Conservation (phyloP, 2,797 vertebrate species). For the Peromyscus aztecus region DNA sequence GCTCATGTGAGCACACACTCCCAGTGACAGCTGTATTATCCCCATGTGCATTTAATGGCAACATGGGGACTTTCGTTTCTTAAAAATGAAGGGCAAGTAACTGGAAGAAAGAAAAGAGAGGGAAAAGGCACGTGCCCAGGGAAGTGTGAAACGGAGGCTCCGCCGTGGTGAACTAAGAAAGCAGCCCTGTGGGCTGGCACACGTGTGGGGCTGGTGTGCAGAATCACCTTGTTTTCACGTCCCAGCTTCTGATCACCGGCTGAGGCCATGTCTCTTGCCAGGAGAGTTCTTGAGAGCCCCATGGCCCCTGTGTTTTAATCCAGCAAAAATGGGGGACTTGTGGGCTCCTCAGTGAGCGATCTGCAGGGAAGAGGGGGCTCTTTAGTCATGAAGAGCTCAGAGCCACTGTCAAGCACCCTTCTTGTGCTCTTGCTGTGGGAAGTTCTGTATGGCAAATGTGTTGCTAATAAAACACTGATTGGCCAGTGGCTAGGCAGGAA, state of each 20-base stretch:
- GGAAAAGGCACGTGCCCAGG: not conserved
- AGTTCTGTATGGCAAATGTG: too few relatives aligned
- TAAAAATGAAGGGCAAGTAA: slow-evolving; percentile 1
- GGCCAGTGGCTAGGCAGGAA: too few relatives aligned
- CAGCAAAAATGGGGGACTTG: not conserved
- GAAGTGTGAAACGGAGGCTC: not conserved
- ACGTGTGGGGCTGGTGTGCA: accelerated
- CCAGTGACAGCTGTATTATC: not conserved
- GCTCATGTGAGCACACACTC: not conserved
- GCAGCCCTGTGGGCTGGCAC: accelerated
- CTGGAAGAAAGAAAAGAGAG: not conserved
- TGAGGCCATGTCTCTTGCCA: not conserved
- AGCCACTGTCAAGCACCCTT: not conserved
- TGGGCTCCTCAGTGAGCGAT: not conserved
- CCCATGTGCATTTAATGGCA: not conserved
- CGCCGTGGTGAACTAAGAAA: not conserved
- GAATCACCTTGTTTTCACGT: not conserved
- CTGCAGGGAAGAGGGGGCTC: not conserved
- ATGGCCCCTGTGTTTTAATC: not conserved
- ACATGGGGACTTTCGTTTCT: not conserved
- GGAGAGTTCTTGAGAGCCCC: not conserved
- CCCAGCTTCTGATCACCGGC: accelerated
- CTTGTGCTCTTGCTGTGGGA: too few relatives aligned
- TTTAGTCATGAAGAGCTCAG: too few relatives aligned
- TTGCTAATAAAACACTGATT: too few relatives aligned